Percentiles rank a stretch among this genome's conserved stretches.
Conservation (phyloP, 1,140 invertebrate species). For the Tetraneura akinire region DNA sequence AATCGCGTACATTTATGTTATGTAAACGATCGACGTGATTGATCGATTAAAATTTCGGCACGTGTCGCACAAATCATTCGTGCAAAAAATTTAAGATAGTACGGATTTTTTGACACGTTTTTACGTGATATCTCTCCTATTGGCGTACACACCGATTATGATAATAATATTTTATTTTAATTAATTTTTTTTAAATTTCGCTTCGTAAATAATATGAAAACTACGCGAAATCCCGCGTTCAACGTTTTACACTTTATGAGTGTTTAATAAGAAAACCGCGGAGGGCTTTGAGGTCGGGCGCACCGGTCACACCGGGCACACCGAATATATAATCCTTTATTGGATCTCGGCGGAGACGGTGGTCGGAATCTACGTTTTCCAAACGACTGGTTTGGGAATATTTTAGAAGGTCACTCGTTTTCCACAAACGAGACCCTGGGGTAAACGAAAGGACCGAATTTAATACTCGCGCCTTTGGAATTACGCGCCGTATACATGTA, state of each 20-base stretch:
- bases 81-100: too few relatives aligned
- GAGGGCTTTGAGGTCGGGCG: neutral
- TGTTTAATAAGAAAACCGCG: neutral
- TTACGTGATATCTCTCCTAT: too few relatives aligned
- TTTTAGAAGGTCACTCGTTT: slow-evolving; percentile 36
- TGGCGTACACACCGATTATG: too few relatives aligned
- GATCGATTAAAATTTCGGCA: too few relatives aligned
- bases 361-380: neutral
- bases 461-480: slow-evolving; percentile 36
- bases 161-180: too few relatives aligned
- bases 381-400: slow-evolving; percentile 49
- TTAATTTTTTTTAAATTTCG: too few relatives aligned
- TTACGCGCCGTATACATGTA: slow-evolving; percentile 44
- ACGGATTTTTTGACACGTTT: too few relatives aligned
- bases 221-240: too few relatives aligned
- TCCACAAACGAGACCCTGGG: slow-evolving; percentile 37
- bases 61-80: too few relatives aligned
- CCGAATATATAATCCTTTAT: slow-evolving; percentile 24
- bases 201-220: too few relatives aligned
- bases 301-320: neutral
- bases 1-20: too few relatives aligned
- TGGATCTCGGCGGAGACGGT: slow-evolving; percentile 24
- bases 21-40: too few relatives aligned
- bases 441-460: slow-evolving; percentile 24
- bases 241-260: neutral